These are phyloP conservation scores for Mionectes macconnelli DNA, from an alignment of 2,113 vertebrate genomes.

Conservation along the genomic window DNA sequence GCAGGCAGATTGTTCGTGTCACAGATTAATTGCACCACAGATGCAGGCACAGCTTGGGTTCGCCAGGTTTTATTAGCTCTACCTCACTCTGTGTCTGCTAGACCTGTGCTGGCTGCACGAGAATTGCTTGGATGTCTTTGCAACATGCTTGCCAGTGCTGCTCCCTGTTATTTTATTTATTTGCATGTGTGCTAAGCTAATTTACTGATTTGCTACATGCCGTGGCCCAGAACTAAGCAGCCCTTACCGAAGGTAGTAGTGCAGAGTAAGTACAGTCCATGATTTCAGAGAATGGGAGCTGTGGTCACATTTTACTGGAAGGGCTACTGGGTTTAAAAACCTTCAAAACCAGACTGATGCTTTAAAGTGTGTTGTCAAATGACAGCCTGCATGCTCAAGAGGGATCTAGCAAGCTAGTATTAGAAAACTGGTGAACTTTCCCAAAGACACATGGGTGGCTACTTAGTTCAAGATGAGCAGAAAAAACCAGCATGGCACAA, in stretches of 20 bases:
- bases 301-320: neutral
- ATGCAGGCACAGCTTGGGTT: slow-evolving; percentile 50
- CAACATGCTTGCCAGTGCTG: neutral
- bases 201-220: neutral
- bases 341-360: neutral
- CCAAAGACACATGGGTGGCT: rapidly evolving
- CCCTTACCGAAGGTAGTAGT: neutral
- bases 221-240: neutral
- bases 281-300: neutral
- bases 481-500: neutral
- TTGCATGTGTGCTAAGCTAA: neutral
- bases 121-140: neutral
- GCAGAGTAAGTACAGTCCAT: neutral
- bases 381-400: neutral
- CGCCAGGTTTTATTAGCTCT: neutral
- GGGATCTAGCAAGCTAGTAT: rapidly evolving
- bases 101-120: neutral
- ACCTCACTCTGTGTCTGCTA: neutral
- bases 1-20: slow-evolving; percentile 33
- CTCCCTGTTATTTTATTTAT: neutral
- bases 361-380: neutral
- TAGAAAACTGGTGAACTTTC: neutral
- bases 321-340: neutral
- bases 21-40: slow-evolving; percentile 47
- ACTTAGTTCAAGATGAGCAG: neutral